Conservation (phyloP, 2,113 vertebrate genomes). For the Budorcas taxicolor region DNA sequence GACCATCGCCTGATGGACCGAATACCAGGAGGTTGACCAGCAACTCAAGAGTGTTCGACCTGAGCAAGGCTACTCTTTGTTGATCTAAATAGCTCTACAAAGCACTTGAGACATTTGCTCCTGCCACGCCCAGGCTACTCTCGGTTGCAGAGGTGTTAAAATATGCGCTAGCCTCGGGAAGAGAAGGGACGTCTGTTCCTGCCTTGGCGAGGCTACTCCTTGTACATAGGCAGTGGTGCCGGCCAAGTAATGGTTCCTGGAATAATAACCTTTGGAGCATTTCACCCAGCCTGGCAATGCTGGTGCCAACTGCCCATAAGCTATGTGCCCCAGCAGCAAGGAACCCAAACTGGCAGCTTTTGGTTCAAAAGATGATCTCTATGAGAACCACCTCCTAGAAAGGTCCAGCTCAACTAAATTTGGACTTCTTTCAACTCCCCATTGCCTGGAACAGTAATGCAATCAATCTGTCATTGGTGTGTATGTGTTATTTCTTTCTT, state of each 20-base stretch:
- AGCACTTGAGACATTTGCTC: neutral
- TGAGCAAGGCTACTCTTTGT: neutral
- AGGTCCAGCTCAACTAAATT: neutral
- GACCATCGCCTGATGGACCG: neutral
- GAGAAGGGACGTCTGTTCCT: neutral
- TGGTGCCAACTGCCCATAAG: neutral
- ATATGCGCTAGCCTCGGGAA: neutral
- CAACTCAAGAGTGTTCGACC: neutral
- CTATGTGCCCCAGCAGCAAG: neutral
- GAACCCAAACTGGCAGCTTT: neutral
- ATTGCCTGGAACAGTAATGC: neutral
- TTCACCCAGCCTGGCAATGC: neutral
- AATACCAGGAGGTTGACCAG: neutral
- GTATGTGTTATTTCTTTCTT: neutral
- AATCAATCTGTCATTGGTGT: neutral
- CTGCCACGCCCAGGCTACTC: neutral
- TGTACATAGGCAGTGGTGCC: accelerated
- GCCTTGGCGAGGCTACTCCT: neutral
- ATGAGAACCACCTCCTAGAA: neutral
- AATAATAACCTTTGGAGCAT: neutral
- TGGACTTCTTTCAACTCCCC: neutral
- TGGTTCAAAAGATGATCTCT: neutral
- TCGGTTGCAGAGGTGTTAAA: neutral
- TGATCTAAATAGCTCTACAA: neutral
- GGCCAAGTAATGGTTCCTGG: neutral